These are phyloP conservation scores for Burhinus oedicnemus DNA, from an alignment of 2,113 vertebrate species.

Conservation along the genomic window DNA sequence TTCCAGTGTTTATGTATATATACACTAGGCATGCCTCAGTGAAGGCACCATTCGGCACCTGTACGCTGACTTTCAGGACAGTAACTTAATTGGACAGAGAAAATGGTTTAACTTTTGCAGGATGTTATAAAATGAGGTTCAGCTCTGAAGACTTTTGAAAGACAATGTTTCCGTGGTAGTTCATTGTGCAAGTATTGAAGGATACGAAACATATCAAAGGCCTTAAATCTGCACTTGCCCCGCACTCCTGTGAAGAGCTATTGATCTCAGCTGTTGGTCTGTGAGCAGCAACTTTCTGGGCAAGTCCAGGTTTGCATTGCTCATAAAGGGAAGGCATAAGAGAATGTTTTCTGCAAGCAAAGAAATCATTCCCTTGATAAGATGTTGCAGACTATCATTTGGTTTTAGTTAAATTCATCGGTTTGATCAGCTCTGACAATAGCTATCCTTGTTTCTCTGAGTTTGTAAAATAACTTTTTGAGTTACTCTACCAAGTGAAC, in stretches of 20 bases:
- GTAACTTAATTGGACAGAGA: background rate
- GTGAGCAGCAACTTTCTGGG: background rate
- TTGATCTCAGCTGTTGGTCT: constrained; percentile 17
- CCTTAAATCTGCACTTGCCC: background rate
- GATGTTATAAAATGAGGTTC: background rate
- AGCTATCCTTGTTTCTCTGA: background rate
- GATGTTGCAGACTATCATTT: background rate
- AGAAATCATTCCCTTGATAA: background rate
- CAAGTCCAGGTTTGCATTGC: constrained; percentile 16
- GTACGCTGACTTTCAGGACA: background rate
- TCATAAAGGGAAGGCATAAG: background rate
- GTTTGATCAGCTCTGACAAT: background rate
- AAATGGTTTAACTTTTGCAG: background rate
- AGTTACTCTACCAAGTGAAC: background rate
- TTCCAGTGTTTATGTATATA: background rate
- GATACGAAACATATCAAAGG: background rate
- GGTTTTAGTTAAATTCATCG: background rate
- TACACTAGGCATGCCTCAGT: background rate
- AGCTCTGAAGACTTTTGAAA: background rate
- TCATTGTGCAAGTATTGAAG: background rate
- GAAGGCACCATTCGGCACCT: background rate
- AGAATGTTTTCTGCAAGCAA: background rate
- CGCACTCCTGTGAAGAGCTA: background rate
- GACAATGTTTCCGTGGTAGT: background rate
- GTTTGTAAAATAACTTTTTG: background rate